Evolutionary conservation across 2,797 vertebrate species (phyloP).

Genomic region (Cirrhinus molitorella): DNA sequence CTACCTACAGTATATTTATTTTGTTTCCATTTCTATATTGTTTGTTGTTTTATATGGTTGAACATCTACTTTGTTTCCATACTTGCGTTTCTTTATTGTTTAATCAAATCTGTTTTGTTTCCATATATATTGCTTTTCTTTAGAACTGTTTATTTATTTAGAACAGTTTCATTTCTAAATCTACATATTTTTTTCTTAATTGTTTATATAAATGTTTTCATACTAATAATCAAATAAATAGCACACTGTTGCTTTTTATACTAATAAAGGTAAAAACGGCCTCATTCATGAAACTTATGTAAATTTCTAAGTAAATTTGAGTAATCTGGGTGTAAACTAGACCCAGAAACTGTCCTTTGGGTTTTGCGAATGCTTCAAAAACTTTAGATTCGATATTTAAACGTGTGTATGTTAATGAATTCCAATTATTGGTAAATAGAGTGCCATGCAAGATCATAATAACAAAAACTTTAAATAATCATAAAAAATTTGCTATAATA

Average conservation of each 20-base stretch:
- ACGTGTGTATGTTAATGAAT: no score
- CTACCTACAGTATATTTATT: no score
- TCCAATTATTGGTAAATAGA: no score
- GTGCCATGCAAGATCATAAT: no score
- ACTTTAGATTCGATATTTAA: background rate
- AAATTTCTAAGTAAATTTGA: background rate
- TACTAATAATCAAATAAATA: background rate
- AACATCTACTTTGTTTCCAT: no score
- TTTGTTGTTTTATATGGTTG: no score
- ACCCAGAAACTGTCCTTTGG: background rate
- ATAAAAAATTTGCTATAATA: no score
- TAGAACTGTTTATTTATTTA: background rate
- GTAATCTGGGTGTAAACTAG: background rate
- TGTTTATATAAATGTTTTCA: background rate
- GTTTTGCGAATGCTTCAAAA: background rate
- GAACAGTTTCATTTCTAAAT: background rate
- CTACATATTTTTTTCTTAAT: background rate
- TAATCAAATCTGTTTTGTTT: background rate
- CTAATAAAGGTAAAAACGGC: background rate
- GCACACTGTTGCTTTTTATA: background rate
- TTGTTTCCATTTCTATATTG: no score
- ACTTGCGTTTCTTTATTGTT: background rate
- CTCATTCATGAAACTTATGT: background rate
- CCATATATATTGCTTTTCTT: background rate
- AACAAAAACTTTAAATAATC: no score